phyloP scores from a whole-genome alignment of 2,113 vertebrate genomes.

The Eonycteris spelaea region DNA sequence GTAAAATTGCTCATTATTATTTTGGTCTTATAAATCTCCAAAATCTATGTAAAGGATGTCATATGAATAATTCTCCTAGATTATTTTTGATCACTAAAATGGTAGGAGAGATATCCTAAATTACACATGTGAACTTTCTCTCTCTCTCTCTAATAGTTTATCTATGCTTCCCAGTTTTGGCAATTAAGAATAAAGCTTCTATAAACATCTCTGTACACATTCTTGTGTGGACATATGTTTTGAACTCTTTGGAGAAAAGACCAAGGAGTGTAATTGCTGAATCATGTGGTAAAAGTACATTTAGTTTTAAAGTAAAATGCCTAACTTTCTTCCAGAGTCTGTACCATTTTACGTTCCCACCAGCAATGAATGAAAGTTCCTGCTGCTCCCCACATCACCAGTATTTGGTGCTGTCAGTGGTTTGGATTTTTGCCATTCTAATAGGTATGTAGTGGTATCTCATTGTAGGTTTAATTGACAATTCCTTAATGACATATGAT shows the following conservation, averaged over 20 bases:
- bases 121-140: background rate
- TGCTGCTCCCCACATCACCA: background rate
- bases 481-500: background rate
- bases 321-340: background rate
- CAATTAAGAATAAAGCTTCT: background rate
- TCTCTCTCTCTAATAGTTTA: background rate
- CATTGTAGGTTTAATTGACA: background rate
- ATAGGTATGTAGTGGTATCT: background rate
- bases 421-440: background rate
- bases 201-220: background rate
- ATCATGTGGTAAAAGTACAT: background rate
- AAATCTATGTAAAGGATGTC: background rate
- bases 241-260: background rate
- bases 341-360: background rate
- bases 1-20: constrained; percentile 14
- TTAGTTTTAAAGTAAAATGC: background rate
- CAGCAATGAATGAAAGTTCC: background rate
- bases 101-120: background rate
- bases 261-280: background rate
- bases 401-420: background rate
- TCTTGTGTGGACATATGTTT: background rate
- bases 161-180: background rate
- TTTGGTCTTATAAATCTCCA: background rate
- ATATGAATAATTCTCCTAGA: background rate
- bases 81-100: background rate